A percentile compares a stretch with the other conserved stretches of the same genome.
Conservation (phyloP, 2,888 invertebrate genomes). For the Crocallis elinguaria region DNA sequence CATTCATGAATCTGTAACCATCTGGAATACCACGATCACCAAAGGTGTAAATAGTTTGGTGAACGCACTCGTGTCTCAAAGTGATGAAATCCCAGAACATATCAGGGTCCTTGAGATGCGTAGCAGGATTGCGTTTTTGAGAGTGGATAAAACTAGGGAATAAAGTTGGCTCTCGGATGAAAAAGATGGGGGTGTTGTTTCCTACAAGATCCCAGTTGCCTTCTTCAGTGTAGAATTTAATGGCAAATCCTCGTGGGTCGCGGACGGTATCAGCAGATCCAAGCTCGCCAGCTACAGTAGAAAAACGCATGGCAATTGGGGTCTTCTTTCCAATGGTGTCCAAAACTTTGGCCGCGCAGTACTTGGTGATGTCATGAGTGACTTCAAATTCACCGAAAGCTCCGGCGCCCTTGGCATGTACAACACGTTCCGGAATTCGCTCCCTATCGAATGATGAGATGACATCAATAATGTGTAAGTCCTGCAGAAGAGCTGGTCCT, state of each 20-base stretch:
- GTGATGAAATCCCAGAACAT: constrained; percentile 99
- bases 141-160: constrained; percentile 99
- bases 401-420: constrained; percentile 98
- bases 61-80: constrained; percentile 93
- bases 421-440: constrained; percentile 97
- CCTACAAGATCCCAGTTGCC: constrained; percentile 98
- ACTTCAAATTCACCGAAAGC: constrained; percentile 95
- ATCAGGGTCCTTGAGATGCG: constrained; percentile 95
- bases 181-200: constrained; percentile 97
- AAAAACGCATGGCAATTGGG: constrained; percentile 91
- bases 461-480: constrained; percentile 91
- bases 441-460: constrained; percentile 94
- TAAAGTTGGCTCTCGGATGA: constrained; percentile 94
- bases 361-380: constrained; percentile 93
- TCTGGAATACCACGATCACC: constrained; percentile 97
- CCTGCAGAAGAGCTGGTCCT: constrained; percentile 95
- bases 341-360: constrained; percentile 91
- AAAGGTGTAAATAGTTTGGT: constrained; percentile 94
- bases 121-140: constrained; percentile 97
- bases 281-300: constrained; percentile 94
- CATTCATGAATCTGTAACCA: constrained; percentile 97
- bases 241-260: constrained; percentile 96
- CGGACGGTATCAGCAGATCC: constrained; percentile 96
- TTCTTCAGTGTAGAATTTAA: constrained; percentile 97
- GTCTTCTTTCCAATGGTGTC: constrained; percentile 91